Conservation (phyloP, 2,113 vertebrate species). For the Aegotheles bennettii region DNA sequence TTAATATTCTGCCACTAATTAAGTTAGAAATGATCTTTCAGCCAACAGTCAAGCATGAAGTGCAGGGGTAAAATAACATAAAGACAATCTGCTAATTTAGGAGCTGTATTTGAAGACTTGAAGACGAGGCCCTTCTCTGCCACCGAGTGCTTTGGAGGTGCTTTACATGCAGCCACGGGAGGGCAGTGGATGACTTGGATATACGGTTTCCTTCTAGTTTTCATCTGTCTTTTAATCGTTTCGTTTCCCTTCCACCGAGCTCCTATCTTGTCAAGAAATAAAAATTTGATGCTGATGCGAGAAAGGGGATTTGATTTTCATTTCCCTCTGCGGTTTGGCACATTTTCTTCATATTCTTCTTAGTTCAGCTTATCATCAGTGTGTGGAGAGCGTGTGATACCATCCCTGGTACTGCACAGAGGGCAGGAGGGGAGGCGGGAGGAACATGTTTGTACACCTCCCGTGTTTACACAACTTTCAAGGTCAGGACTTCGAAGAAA, state of each 20-base stretch:
- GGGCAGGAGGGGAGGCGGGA: neutral
- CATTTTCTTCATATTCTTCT: slow-evolving; percentile 51
- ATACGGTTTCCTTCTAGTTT: neutral
- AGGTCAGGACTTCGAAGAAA: slow-evolving; percentile 19
- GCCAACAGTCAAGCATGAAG: neutral
- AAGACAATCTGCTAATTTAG: neutral
- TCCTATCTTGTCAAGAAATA: slow-evolving; percentile 68
- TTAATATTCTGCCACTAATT: neutral
- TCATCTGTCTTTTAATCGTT: slow-evolving; percentile 48
- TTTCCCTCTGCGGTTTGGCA: slow-evolving; percentile 34
- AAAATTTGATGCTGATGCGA: slow-evolving; percentile 63
- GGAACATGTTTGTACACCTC: neutral
- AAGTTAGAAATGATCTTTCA: neutral
- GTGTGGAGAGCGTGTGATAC: slow-evolving; percentile 1
- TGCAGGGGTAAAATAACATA: neutral
- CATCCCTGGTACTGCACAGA: neutral
- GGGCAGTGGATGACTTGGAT: slow-evolving; percentile 76
- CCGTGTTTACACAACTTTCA: neutral
- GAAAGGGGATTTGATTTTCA: slow-evolving; percentile 65
- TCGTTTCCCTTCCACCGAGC: slow-evolving; percentile 47
- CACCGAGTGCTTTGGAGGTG: neutral
- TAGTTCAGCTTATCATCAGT: slow-evolving; percentile 47
- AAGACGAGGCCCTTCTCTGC: neutral
- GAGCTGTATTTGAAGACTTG: neutral
- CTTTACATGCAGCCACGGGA: slow-evolving; percentile 60